These are phyloP conservation scores for Ciconia nigra DNA, from an alignment of 2,797 vertebrate species.

Conservation along the genomic window DNA sequence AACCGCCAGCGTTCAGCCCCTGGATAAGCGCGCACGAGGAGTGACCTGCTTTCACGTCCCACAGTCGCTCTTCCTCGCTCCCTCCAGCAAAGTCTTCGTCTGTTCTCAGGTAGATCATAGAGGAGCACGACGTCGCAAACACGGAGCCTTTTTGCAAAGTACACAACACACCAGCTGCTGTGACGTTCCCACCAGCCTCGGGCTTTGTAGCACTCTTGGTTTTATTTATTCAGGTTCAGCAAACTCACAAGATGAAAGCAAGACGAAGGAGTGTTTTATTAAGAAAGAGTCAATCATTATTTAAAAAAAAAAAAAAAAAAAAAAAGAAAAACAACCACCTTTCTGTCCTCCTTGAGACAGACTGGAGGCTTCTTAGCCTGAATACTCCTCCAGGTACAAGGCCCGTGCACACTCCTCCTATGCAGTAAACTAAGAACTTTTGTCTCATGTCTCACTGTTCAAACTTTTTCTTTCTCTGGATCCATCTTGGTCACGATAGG, in stretches of 20 bases:
- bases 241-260: conserved; percentile 23
- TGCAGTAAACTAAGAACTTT: neutral
- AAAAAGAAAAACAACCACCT: neutral
- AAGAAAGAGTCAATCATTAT: conserved; percentile 45
- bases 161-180: neutral
- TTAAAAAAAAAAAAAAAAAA: neutral
- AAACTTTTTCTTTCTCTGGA: neutral
- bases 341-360: neutral
- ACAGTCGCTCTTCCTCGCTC: neutral
- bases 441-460: neutral
- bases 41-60: neutral
- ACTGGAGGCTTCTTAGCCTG: neutral
- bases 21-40: rapidly evolving
- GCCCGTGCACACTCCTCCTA: rapidly evolving
- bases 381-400: neutral
- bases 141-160: neutral
- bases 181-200: neutral
- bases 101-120: neutral
- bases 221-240: conserved; percentile 38
- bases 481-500: neutral
- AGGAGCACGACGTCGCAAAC: neutral
- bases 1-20: neutral
- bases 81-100: neutral
- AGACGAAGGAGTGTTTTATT: conserved; percentile 18
- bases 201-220: neutral